Evolutionary conservation across 2,797 vertebrate genomes (phyloP).

Genomic region (Danio kyathit): DNA sequence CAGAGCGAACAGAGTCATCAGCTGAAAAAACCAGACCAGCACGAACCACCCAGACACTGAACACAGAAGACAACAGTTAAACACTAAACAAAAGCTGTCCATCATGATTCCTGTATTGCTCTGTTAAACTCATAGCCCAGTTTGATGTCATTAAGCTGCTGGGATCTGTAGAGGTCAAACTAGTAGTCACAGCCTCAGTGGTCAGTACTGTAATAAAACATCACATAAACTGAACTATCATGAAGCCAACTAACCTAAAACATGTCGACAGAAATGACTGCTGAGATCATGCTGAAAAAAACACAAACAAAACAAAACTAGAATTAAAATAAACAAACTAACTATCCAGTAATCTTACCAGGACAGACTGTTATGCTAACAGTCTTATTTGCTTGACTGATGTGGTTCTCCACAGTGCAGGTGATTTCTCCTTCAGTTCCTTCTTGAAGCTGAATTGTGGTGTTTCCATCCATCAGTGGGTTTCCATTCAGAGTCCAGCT

Average conservation of each 20-base stretch:
- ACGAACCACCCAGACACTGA: too few species aligned
- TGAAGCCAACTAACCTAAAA: background rate
- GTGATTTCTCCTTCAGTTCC: background rate
- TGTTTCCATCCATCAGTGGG: background rate
- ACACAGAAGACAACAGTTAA: too few species aligned
- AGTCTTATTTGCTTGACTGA: background rate
- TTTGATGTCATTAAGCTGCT: background rate
- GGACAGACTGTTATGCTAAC: background rate
- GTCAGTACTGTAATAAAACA: background rate
- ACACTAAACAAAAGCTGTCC: too few species aligned
- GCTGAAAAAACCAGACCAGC: too few species aligned
- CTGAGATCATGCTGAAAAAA: background rate
- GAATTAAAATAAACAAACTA: too few species aligned
- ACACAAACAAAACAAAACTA: too few species aligned
- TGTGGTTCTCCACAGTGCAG: conserved; percentile 29
- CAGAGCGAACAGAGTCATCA: too few species aligned
- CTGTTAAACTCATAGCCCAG: background rate
- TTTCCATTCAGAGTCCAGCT: conserved; percentile 19
- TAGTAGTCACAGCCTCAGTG: background rate
- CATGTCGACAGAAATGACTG: too few species aligned
- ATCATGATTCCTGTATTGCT: fast-evolving
- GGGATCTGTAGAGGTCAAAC: background rate
- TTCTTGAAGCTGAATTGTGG: background rate
- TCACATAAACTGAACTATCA: background rate
- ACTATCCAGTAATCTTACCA: background rate